A percentile compares a stretch with the other conserved stretches of the same genome.
These are phyloP conservation scores for Calidris pugnax DNA, from an alignment of 2,113 vertebrate species.

Conservation along the genomic window DNA sequence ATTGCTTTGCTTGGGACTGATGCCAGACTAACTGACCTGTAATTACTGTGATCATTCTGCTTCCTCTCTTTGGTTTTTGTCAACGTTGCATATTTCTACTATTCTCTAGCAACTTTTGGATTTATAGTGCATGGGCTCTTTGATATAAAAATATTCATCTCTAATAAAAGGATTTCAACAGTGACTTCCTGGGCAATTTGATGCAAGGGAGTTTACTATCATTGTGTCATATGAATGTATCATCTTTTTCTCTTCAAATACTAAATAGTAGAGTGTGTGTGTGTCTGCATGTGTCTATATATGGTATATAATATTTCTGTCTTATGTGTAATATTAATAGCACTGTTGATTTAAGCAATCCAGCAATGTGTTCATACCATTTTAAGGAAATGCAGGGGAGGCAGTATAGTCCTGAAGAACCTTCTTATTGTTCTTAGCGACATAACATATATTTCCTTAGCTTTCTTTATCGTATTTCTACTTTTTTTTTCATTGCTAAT, in stretches of 20 bases:
- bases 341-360: background rate
- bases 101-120: background rate
- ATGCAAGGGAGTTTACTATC: background rate
- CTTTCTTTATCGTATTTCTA: background rate
- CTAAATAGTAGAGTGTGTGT: background rate
- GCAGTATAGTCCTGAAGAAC: background rate
- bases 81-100: background rate
- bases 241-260: background rate
- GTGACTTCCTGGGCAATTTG: background rate
- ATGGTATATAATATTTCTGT: background rate
- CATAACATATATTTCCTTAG: background rate
- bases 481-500: background rate
- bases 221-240: background rate
- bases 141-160: background rate
- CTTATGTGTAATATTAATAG: background rate
- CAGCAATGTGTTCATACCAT: background rate
- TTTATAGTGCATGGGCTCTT: background rate
- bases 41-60: slow-evolving; percentile 1
- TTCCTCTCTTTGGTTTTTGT: slow-evolving; percentile 4
- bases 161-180: background rate
- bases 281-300: background rate
- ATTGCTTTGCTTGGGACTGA: background rate
- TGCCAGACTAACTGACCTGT: slow-evolving; percentile 33
- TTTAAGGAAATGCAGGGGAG: background rate
- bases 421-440: background rate